Conservation (phyloP, 2,113 vertebrate species). For the Paratilapia polleni region DNA sequence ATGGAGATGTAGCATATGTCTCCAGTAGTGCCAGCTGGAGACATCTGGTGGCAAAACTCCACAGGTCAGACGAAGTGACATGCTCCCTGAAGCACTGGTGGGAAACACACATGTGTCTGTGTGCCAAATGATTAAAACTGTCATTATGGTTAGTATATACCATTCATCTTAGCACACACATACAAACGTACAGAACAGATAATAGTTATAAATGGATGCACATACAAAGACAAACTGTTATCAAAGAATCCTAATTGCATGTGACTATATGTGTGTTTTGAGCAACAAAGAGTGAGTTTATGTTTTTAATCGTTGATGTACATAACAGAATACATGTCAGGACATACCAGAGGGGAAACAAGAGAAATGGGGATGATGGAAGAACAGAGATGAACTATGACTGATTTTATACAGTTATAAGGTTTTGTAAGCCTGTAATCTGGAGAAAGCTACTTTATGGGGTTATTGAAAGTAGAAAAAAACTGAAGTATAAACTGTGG, state of each 20-base stretch:
- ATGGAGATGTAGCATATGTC: slow-evolving; percentile 77
- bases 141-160: slow-evolving; percentile 31
- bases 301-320: background rate
- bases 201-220: background rate
- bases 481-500: background rate
- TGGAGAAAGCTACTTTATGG: background rate
- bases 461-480: background rate
- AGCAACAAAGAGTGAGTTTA: background rate
- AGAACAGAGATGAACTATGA: background rate
- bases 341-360: background rate
- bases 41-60: slow-evolving; percentile 81
- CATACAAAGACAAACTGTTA: background rate
- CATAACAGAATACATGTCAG: slow-evolving; percentile 25
- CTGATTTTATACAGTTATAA: background rate
- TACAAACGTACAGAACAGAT: background rate
- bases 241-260: slow-evolving; percentile 15
- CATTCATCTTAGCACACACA: slow-evolving; percentile 8
- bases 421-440: background rate
- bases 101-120: slow-evolving; percentile 25
- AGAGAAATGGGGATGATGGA: background rate
- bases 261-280: background rate
- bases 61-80: slow-evolving; percentile 80
- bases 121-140: slow-evolving; percentile 52
- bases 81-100: slow-evolving; percentile 63
- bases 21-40: slow-evolving; percentile 78